Conservation (phyloP, 2,888 invertebrate species). For the Athalia circularis region DNA sequence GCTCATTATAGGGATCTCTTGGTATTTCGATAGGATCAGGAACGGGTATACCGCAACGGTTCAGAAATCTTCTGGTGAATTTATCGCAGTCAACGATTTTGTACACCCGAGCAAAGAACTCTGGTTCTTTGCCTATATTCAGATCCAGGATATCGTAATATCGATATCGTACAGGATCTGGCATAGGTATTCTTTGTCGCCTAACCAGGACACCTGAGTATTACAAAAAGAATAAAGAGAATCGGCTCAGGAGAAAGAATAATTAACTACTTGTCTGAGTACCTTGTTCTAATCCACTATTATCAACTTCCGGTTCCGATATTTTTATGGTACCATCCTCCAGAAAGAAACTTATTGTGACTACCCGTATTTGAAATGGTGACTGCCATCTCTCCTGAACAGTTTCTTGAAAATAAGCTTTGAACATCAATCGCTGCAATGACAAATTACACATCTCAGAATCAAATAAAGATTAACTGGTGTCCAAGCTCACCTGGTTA, state of each 20-base stretch:
- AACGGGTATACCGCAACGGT: slow-evolving; percentile 89
- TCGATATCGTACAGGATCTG: slow-evolving; percentile 82
- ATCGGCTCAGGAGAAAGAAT: neutral
- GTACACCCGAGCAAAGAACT: slow-evolving; percentile 87
- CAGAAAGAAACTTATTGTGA: slow-evolving; percentile 89
- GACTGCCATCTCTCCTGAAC: slow-evolving; percentile 82
- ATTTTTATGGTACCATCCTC: slow-evolving; percentile 96
- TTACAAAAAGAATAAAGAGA: slow-evolving; percentile 8
- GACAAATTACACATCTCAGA: slow-evolving; percentile 41
- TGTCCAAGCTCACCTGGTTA: slow-evolving; percentile 80
- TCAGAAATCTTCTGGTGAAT: slow-evolving; percentile 90
- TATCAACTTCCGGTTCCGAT: slow-evolving; percentile 86
- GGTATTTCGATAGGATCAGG: slow-evolving; percentile 81
- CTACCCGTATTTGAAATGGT: slow-evolving; percentile 84
- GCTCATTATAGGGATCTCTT: slow-evolving; percentile 69
- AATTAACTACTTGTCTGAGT: slow-evolving; percentile 47
- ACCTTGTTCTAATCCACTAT: slow-evolving; percentile 93
- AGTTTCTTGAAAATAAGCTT: slow-evolving; percentile 88
- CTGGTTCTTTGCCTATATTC: slow-evolving; percentile 88
- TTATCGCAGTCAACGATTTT: slow-evolving; percentile 90
- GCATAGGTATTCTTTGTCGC: slow-evolving; percentile 88
- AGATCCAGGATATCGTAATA: slow-evolving; percentile 91
- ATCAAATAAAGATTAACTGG: slow-evolving; percentile 26
- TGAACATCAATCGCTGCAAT: slow-evolving; percentile 83
- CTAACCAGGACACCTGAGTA: slow-evolving; percentile 84